These are phyloP conservation scores for Anser brachyrhynchus DNA, from an alignment of 2,113 vertebrate genomes.

Conservation along the genomic window DNA sequence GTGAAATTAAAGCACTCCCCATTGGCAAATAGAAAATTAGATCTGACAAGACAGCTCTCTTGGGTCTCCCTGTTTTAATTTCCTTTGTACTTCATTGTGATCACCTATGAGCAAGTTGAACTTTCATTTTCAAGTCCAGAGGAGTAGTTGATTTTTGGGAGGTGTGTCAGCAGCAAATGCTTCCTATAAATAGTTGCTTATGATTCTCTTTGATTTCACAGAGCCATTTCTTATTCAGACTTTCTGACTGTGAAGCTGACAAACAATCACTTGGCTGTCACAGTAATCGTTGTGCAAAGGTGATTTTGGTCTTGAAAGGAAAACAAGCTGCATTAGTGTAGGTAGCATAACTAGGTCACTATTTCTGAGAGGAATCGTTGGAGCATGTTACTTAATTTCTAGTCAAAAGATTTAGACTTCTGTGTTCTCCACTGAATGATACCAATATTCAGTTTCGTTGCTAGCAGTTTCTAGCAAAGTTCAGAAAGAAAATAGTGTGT, in stretches of 20 bases:
- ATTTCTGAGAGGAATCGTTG: conserved; percentile 24
- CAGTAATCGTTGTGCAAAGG: neutral
- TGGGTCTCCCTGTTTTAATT: neutral
- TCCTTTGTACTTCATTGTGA: neutral
- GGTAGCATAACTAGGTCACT: conserved; percentile 6
- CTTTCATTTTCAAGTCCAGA: neutral
- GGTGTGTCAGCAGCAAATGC: neutral
- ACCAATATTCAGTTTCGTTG: neutral
- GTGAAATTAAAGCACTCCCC: neutral
- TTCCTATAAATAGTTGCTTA: neutral
- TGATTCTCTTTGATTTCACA: conserved; percentile 19
- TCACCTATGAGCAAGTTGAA: neutral
- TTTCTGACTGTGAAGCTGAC: neutral
- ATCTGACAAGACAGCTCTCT: neutral
- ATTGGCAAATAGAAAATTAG: neutral
- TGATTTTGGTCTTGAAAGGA: neutral
- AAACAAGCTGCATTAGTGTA: neutral
- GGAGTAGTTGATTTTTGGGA: neutral
- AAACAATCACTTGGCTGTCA: neutral
- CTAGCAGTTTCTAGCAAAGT: neutral
- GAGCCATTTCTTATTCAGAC: neutral
- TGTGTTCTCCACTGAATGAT: neutral
- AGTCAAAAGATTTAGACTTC: neutral
- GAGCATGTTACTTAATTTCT: conserved; percentile 16
- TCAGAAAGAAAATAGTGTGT: neutral